Percentiles rank a stretch among this genome's conserved stretches.
These are phyloP conservation scores for Acanthosepion esculentum DNA, from an alignment of 2,888 invertebrate genomes.

Conservation along the genomic window DNA sequence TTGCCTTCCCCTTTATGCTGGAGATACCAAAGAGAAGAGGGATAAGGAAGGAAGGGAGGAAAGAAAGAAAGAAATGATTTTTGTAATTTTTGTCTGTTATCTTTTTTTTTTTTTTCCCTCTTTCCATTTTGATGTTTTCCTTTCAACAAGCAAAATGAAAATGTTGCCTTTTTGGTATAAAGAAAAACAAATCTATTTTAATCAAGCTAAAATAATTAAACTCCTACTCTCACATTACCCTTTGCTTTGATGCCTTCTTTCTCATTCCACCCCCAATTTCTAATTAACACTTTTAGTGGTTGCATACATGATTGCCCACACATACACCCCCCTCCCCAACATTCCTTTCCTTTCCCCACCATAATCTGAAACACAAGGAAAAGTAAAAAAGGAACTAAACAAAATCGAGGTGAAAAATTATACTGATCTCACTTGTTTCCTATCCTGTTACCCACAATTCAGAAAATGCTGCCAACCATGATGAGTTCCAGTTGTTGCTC, in stretches of 20 bases:
- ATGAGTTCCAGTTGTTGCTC: neutral
- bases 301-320: neutral
- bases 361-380: neutral
- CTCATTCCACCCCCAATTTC: neutral
- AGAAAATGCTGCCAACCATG: neutral
- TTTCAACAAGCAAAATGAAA: too few species aligned
- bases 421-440: neutral
- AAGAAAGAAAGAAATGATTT: too few species aligned
- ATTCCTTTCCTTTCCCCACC: neutral
- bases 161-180: neutral
- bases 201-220: neutral
- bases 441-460: neutral
- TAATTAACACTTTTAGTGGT: constrained; percentile 1
- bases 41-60: too few species aligned
- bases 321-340: neutral
- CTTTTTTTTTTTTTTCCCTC: too few species aligned
- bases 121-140: too few species aligned
- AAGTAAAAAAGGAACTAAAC: neutral
- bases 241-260: neutral
- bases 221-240: neutral
- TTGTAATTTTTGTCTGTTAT: too few species aligned
- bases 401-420: neutral
- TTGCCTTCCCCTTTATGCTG: too few species aligned
- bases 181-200: neutral
- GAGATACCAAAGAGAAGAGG: neutral